phyloP scores from a whole-genome alignment of 1,140 invertebrate genomes.

The Linepithema humile region DNA sequence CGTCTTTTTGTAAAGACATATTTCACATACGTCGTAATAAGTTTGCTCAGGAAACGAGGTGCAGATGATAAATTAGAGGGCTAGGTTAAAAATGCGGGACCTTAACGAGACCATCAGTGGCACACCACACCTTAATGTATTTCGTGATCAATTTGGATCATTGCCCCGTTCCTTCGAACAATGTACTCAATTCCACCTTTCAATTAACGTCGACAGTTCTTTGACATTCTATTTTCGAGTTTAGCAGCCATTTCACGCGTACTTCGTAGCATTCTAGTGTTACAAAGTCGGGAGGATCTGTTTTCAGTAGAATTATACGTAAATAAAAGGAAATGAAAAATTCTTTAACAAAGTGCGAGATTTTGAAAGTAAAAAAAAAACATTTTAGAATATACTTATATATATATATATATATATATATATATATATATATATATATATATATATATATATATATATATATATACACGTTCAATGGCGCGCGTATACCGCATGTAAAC shows the following conservation, averaged over 20 bases:
- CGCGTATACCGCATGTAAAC: constrained; percentile 1
- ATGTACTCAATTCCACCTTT: constrained; percentile 28
- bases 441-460: not conserved
- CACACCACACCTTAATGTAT: constrained; percentile 48
- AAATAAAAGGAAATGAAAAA: too few relatives aligned
- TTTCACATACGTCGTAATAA: not conserved
- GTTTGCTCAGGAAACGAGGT: not conserved
- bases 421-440: not conserved
- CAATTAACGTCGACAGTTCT: not conserved
- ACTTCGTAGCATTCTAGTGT: too few relatives aligned
- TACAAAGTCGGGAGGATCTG: too few relatives aligned
- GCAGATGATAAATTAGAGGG: not conserved
- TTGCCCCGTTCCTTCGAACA: constrained; percentile 19
- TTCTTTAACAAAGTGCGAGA: too few relatives aligned
- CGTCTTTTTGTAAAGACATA: not conserved
- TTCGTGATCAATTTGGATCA: constrained; percentile 51
- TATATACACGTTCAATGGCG: not conserved
- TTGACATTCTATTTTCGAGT: not conserved
- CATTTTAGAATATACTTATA: too few relatives aligned
- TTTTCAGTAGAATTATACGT: too few relatives aligned
- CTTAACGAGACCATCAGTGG: not conserved
- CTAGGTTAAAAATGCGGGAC: constrained; percentile 15
- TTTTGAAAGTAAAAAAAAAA: too few relatives aligned
- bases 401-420: not conserved
- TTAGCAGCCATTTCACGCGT: not conserved